phyloP scores from a whole-genome alignment of 2,888 invertebrate species.

The Sericinus montela region DNA sequence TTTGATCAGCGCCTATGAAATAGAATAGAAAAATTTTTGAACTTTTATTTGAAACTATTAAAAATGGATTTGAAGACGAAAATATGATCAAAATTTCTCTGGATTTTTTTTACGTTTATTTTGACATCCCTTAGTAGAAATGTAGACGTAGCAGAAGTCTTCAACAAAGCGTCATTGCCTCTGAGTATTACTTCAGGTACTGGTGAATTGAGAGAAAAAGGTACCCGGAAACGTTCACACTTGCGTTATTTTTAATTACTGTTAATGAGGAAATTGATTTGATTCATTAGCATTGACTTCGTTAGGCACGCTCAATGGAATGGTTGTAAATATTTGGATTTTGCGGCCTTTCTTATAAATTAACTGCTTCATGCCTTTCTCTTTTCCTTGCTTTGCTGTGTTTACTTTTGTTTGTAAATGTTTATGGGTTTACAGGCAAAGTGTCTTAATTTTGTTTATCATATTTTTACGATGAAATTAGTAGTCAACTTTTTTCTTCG shows the following conservation, averaged over 20 bases:
- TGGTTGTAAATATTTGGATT: too few species aligned
- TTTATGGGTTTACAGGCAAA: too few species aligned
- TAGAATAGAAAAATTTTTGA: too few species aligned
- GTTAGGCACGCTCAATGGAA: background rate
- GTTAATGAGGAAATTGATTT: background rate
- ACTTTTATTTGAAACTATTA: too few species aligned
- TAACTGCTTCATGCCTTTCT: too few species aligned
- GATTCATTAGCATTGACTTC: conserved; percentile 2
- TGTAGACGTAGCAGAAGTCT: conserved; percentile 49
- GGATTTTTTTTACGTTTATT: conserved; percentile 20
- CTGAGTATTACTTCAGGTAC: conserved; percentile 99
- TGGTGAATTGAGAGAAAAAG: conserved; percentile 80
- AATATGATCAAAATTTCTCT: background rate
- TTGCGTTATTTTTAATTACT: conserved; percentile 1
- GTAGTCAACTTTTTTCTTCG: too few species aligned
- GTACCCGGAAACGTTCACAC: conserved; percentile 33
- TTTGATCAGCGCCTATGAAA: background rate
- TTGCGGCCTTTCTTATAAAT: too few species aligned
- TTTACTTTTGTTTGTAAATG: too few species aligned
- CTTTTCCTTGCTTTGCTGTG: too few species aligned
- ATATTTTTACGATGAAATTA: too few species aligned
- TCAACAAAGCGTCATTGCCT: conserved; percentile 78
- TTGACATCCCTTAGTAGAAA: conserved; percentile 35
- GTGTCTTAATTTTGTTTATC: too few species aligned
- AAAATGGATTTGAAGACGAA: too few species aligned